Conservation (phyloP, 2,888 invertebrate genomes). For the Pammene fasciana region DNA sequence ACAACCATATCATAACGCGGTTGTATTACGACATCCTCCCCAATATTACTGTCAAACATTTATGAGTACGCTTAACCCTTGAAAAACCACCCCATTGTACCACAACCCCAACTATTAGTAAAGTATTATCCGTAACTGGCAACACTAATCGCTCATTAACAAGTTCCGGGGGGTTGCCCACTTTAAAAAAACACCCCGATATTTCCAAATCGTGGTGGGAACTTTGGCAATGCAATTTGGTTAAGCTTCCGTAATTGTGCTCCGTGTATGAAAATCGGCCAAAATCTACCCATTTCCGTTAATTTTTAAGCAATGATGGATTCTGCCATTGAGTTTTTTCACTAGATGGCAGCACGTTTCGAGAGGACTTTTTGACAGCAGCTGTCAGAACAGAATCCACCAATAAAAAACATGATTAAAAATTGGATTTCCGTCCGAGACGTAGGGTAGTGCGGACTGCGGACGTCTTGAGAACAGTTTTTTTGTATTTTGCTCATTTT, state of each 20-base stretch:
- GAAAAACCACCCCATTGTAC: slow-evolving; percentile 41
- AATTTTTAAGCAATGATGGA: too few relatives aligned
- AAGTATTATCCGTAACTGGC: slow-evolving; percentile 78
- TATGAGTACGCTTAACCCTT: slow-evolving; percentile 41
- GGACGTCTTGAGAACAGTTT: too few relatives aligned
- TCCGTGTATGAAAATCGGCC: slow-evolving; percentile 4
- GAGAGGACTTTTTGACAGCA: too few relatives aligned
- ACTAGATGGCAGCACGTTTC: too few relatives aligned
- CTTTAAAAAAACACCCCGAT: slow-evolving; percentile 50
- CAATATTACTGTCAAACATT: slow-evolving; percentile 38
- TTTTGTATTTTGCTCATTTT: too few relatives aligned
- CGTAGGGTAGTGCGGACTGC: too few relatives aligned
- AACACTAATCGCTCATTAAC: slow-evolving; percentile 82
- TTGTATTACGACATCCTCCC: slow-evolving; percentile 28
- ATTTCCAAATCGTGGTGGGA: slow-evolving; percentile 58
- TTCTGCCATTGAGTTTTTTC: too few relatives aligned
- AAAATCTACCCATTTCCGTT: neutral
- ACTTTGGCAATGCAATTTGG: slow-evolving; percentile 43
- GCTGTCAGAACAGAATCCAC: too few relatives aligned
- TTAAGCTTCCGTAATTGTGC: slow-evolving; percentile 29
- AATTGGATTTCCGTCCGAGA: too few relatives aligned
- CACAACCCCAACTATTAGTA: slow-evolving; percentile 72
- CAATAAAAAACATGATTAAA: too few relatives aligned
- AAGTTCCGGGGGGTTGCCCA: slow-evolving; percentile 69
- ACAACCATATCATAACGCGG: slow-evolving; percentile 27